Percentiles rank a stretch among this genome's conserved stretches.
Evolutionary conservation across 2,113 vertebrate genomes (phyloP).

Genomic region (Thomomys bottae): DNA sequence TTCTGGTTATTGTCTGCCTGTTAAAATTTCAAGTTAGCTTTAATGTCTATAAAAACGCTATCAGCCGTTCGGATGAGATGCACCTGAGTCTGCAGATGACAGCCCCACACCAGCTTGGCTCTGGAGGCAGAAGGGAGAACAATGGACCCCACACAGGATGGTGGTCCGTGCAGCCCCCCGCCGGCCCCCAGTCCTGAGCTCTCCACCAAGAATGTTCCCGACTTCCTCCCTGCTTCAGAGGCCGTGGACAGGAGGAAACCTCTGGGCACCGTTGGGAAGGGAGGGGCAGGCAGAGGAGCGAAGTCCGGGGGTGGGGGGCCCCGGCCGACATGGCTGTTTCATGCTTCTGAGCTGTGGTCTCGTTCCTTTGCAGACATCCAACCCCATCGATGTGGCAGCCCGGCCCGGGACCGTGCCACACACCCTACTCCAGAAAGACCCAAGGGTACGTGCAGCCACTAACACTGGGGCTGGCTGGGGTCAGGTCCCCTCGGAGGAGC

Average conservation of each 20-base stretch:
- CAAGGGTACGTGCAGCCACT: conserved; percentile 91
- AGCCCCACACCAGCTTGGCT: conserved; percentile 17
- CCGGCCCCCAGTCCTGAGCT: not conserved
- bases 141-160: no score
- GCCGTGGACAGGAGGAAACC: not conserved
- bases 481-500: no score
- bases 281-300: not conserved
- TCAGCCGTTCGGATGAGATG: conserved; percentile 55
- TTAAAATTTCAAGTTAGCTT: conserved; percentile 50
- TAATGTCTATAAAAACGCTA: conserved; percentile 54
- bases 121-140: not conserved
- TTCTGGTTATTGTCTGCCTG: conserved; percentile 61
- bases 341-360: conserved; percentile 61
- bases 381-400: conserved; percentile 95
- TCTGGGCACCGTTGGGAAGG: no score
- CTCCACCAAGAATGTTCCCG: not conserved
- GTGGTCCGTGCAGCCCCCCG: no score
- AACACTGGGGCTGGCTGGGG: no score
- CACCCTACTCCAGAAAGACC: conserved; percentile 97
- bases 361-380: conserved; percentile 91
- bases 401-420: conserved; percentile 96
- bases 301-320: not conserved
- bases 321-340: rapidly evolving
- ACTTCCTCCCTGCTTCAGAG: not conserved
- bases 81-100: conserved; percentile 43